These are phyloP conservation scores for Orius laevigatus DNA, from an alignment of 1,140 invertebrate genomes.

Conservation along the genomic window DNA sequence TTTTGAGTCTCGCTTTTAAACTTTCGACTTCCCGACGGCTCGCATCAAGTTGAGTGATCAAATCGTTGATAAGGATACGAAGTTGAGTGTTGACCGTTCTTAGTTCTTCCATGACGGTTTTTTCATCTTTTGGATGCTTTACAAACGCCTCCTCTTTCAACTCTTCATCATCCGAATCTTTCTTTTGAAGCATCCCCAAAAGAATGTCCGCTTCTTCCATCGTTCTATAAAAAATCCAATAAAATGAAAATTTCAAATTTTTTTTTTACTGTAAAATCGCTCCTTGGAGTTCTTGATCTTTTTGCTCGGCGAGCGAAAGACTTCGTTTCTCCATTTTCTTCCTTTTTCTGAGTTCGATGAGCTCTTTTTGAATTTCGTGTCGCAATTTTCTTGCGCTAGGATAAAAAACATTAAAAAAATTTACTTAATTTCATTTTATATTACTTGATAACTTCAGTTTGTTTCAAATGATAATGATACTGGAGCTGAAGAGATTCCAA, in stretches of 20 bases:
- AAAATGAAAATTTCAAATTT: not conserved
- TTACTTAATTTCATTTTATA: slow-evolving; percentile 3
- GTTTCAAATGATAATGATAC: slow-evolving; percentile 41
- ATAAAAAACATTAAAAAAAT: slow-evolving; percentile 12
- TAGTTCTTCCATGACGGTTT: slow-evolving; percentile 41
- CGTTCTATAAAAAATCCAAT: slow-evolving; percentile 24
- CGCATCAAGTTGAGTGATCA: slow-evolving; percentile 39
- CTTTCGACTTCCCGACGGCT: slow-evolving; percentile 37
- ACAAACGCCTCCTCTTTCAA: slow-evolving; percentile 21
- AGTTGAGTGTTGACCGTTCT: slow-evolving; percentile 19
- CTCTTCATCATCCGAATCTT: slow-evolving; percentile 14
- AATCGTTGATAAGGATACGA: slow-evolving; percentile 31
- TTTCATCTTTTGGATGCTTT: slow-evolving; percentile 35
- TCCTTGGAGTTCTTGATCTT: slow-evolving; percentile 17
- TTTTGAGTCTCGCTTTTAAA: slow-evolving; percentile 31
- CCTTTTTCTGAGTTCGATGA: slow-evolving; percentile 14
- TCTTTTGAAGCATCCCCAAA: slow-evolving; percentile 28
- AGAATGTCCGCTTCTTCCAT: slow-evolving; percentile 45
- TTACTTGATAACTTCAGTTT: slow-evolving; percentile 33
- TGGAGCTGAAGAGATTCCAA: slow-evolving; percentile 43
- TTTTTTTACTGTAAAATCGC: slow-evolving; percentile 17
- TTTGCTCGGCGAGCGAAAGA: slow-evolving; percentile 9
- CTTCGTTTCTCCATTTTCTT: slow-evolving; percentile 13
- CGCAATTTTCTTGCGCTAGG: slow-evolving; percentile 18
- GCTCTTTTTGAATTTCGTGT: slow-evolving; percentile 16